Evolutionary conservation across 2,797 vertebrate genomes (phyloP).

Genomic region (Hoplostethus atlanticus): DNA sequence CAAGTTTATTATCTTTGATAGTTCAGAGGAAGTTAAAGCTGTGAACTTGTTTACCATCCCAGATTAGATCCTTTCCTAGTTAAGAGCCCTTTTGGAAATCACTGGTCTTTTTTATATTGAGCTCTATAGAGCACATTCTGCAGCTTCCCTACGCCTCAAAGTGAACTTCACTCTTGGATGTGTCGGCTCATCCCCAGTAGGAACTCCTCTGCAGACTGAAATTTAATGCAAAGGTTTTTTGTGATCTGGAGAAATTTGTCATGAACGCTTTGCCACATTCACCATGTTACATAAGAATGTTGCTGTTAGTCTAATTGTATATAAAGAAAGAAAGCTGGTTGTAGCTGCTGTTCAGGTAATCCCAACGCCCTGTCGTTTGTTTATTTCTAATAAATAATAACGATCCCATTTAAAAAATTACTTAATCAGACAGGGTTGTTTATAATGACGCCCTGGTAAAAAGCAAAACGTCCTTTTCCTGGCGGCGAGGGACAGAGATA

Average conservation of each 20-base stretch:
- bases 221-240: conserved; percentile 19
- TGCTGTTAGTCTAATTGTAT: not conserved
- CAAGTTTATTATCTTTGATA: not conserved
- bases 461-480: conserved; percentile 7
- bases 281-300: conserved; percentile 6
- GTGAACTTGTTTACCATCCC: not conserved
- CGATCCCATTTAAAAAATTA: not conserved
- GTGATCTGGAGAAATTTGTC: conserved; percentile 33
- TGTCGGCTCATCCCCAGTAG: conserved; percentile 1
- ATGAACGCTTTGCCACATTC: conserved; percentile 25
- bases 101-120: conserved; percentile 17
- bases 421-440: not conserved
- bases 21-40: conserved; percentile 1
- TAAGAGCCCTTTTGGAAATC: conserved; percentile 21
- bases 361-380: not conserved
- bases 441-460: not conserved
- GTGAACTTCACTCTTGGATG: not conserved
- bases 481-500: conserved; percentile 24
- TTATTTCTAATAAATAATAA: too few species aligned
- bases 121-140: conserved; percentile 5
- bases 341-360: conserved; percentile 1
- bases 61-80: not conserved
- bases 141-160: not conserved
- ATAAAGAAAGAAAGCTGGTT: conserved; percentile 8
- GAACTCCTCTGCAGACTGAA: conserved; percentile 13